A percentile compares a stretch with the other conserved stretches of the same genome.
phyloP scores from a whole-genome alignment of 2,888 invertebrate species.

The Allolobophora icterica region DNA sequence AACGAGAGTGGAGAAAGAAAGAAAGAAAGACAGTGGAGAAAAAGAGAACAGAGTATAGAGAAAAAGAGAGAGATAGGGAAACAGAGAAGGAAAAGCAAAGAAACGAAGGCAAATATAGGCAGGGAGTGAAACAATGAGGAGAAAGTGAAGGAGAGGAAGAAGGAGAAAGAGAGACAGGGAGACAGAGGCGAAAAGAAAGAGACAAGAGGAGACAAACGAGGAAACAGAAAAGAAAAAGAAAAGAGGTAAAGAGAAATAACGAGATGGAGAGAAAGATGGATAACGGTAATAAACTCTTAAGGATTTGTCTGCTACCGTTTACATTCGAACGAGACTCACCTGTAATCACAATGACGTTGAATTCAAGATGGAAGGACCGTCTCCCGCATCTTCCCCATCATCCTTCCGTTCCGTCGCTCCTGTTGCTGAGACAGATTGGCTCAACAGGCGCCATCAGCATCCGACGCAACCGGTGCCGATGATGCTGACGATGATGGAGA shows the following conservation, averaged over 20 bases:
- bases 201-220: background rate
- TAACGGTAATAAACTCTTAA: background rate
- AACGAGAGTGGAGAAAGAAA: background rate
- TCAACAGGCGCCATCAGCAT: conserved; percentile 17
- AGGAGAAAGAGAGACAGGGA: background rate
- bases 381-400: background rate
- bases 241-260: background rate
- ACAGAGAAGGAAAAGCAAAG: background rate
- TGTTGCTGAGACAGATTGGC: background rate
- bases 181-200: background rate
- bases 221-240: too few species aligned
- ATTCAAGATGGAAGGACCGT: background rate
- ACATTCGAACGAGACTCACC: background rate
- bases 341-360: background rate
- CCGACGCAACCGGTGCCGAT: background rate
- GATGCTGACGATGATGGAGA: background rate
- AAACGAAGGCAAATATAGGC: too few species aligned
- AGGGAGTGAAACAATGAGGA: too few species aligned
- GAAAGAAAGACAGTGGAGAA: background rate
- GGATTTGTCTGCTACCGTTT: background rate
- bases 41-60: too few species aligned
- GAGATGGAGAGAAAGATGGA: background rate
- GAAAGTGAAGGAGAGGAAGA: too few species aligned
- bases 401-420: background rate
- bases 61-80: background rate